Percentiles rank a stretch among this genome's conserved stretches.
Conservation (phyloP, 2,888 invertebrate genomes). For the Lepidonotus clava region DNA sequence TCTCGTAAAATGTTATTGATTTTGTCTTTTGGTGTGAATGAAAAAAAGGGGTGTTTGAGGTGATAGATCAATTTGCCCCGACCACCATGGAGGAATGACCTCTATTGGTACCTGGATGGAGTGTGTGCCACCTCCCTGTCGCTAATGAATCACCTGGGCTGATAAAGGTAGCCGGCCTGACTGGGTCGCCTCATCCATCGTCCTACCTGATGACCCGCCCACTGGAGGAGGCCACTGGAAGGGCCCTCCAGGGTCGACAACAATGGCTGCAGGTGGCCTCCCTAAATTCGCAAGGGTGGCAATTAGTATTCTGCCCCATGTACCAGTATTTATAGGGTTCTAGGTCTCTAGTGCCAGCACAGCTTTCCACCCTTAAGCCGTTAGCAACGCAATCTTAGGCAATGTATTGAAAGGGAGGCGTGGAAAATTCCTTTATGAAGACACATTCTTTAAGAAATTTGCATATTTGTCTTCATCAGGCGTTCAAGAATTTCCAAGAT, state of each 20-base stretch:
- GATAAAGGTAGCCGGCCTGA: neutral
- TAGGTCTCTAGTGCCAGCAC: no score
- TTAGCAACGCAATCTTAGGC: no score
- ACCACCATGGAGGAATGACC: neutral
- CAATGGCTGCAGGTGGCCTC: no score
- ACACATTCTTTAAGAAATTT: no score
- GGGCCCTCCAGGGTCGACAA: neutral
- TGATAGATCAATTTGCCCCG: neutral
- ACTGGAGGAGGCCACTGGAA: neutral
- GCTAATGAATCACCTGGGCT: neutral
- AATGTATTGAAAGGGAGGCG: no score
- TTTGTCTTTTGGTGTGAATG: neutral
- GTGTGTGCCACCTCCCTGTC: neutral
- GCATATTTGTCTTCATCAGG: no score
- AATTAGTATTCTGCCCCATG: no score
- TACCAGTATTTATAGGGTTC: no score
- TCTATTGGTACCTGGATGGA: neutral
- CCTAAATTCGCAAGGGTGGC: no score
- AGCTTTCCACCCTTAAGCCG: no score
- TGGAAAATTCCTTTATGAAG: no score
- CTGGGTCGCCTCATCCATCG: neutral
- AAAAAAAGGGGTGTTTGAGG: neutral
- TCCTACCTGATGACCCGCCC: neutral
- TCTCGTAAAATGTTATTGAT: neutral
- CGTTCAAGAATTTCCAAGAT: no score